These are phyloP conservation scores for Oreochromis grahami DNA, from an alignment of 2,797 vertebrate species.

Conservation along the genomic window DNA sequence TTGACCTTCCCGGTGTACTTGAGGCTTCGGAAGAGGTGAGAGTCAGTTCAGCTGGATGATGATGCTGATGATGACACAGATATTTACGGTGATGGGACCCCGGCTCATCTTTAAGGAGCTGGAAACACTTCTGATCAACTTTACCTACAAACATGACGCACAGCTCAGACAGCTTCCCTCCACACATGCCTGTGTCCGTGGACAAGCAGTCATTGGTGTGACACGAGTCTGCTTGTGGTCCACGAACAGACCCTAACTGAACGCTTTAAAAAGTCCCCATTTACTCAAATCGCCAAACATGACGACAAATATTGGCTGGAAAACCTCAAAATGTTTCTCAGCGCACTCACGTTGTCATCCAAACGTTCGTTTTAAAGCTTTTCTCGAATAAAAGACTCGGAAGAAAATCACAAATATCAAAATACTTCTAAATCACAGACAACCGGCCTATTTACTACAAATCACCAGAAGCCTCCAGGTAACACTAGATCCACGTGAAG, in stretches of 20 bases:
- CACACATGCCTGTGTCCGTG: not conserved
- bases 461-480: not conserved
- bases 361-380: not conserved
- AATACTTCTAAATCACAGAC: not conserved
- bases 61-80: not conserved
- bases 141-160: accelerated
- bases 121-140: not conserved
- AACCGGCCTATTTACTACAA: not conserved
- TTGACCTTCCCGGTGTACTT: not conserved
- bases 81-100: not conserved
- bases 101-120: not conserved
- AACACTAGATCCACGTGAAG: not conserved
- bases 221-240: not conserved
- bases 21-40: conserved; percentile 1
- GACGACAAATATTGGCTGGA: not conserved
- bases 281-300: not conserved
- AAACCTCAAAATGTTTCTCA: not conserved
- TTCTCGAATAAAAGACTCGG: not conserved
- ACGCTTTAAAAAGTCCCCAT: not conserved
- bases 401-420: not conserved
- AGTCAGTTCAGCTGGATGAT: not conserved
- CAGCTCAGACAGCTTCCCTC: not conserved
- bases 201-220: not conserved
- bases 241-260: accelerated
- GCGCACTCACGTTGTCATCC: not conserved